phyloP scores from a whole-genome alignment of 1,140 invertebrate genomes.

The Monochamus saltuarius region DNA sequence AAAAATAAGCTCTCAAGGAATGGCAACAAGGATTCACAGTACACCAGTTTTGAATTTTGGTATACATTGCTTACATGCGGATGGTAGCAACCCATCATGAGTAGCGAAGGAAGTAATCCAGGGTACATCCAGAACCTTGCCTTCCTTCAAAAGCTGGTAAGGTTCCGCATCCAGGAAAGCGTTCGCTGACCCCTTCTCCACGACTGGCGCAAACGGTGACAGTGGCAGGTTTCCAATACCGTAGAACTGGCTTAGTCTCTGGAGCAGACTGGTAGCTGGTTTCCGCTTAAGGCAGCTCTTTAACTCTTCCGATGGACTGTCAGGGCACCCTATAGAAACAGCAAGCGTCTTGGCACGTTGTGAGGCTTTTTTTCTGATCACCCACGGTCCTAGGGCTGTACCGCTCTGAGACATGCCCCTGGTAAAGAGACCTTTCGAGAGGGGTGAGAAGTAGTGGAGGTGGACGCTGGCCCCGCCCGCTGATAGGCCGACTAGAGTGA shows the following conservation, averaged over 20 bases:
- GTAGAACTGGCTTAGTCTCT: neutral
- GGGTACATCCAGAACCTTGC: conserved; percentile 50
- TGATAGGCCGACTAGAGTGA: conserved; percentile 56
- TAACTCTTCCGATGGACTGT: conserved; percentile 57
- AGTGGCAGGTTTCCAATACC: conserved; percentile 40
- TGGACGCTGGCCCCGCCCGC: conserved; percentile 58
- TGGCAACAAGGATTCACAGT: no score
- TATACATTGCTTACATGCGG: conserved; percentile 21
- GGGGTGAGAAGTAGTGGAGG: conserved; percentile 60
- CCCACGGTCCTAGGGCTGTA: conserved; percentile 70
- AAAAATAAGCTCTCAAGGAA: no score
- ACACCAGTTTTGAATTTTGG: no score
- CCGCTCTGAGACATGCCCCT: conserved; percentile 78
- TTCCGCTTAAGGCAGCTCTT: conserved; percentile 65
- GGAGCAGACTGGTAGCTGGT: neutral
- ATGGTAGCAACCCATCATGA: conserved; percentile 48
- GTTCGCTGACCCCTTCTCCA: conserved; percentile 27
- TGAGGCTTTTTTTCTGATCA: conserved; percentile 63
- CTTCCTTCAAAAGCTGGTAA: conserved; percentile 53
- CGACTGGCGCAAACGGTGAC: conserved; percentile 37
- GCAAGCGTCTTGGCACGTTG: conserved; percentile 69
- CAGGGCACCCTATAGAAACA: conserved; percentile 67
- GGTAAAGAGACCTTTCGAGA: conserved; percentile 60
- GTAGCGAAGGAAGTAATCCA: conserved; percentile 46
- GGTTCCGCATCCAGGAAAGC: conserved; percentile 51